Conservation (phyloP, 2,113 vertebrate genomes). For the Cyanistes caeruleus region DNA sequence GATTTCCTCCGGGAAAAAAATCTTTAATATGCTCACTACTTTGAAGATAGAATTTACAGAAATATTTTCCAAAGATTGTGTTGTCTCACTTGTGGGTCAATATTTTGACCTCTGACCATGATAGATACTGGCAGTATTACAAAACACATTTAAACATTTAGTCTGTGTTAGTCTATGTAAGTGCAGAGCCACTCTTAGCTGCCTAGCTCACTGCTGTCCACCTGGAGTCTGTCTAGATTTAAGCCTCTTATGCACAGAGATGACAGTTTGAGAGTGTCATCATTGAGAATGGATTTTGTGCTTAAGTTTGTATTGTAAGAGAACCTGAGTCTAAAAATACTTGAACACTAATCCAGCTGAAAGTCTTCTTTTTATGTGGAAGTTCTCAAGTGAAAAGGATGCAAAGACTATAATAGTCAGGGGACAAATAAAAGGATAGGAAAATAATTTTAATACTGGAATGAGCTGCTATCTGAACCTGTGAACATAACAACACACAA, state of each 20-base stretch:
- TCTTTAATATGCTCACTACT: not conserved
- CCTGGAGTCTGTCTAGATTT: not conserved
- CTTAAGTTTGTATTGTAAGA: not conserved
- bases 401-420: not conserved
- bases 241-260: not conserved
- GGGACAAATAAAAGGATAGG: not conserved
- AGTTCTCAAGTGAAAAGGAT: not conserved
- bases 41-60: not conserved
- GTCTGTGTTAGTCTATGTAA: fast-evolving
- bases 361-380: not conserved
- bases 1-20: not conserved
- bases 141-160: not conserved
- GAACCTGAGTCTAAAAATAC: not conserved
- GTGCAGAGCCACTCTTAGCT: not conserved
- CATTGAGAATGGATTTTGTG: not conserved
- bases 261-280: not conserved
- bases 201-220: not conserved
- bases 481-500: not conserved
- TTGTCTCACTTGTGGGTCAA: not conserved
- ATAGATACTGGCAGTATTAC: not conserved
- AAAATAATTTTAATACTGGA: not conserved
- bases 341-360: not conserved
- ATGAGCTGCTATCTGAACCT: not conserved
- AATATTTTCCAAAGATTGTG: not conserved
- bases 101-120: not conserved